A percentile compares a stretch with the other conserved stretches of the same genome.
These are phyloP conservation scores for Diglossa cyanea DNA, from an alignment of 2,797 vertebrate species.

Conservation along the genomic window DNA sequence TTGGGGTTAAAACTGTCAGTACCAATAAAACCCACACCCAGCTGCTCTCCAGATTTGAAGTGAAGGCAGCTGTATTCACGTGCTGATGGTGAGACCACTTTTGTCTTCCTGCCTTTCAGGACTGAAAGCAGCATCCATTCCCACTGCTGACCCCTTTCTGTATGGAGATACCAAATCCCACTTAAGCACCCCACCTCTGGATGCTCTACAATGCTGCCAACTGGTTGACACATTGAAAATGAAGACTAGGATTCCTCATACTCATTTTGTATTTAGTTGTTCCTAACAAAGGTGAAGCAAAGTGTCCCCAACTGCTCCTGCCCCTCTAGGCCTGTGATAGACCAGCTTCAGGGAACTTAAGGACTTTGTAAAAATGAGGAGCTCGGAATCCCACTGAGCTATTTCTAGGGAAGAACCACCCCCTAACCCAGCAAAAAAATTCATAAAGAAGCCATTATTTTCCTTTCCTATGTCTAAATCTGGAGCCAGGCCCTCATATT, in stretches of 20 bases:
- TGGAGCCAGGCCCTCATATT: not conserved
- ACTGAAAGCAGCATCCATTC: not conserved
- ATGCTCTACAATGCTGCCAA: not conserved
- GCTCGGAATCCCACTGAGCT: not conserved
- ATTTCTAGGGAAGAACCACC: not conserved
- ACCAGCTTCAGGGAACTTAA: fast-evolving
- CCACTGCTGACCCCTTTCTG: not conserved
- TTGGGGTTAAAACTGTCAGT: not conserved
- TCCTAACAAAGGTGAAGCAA: not conserved
- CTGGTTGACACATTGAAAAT: not conserved
- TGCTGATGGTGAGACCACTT: not conserved
- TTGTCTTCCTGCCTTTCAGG: not conserved
- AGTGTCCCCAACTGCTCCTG: not conserved
- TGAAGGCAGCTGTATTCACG: fast-evolving
- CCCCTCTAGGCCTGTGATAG: not conserved
- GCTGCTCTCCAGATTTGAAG: not conserved
- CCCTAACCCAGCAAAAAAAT: not conserved
- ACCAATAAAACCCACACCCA: not conserved
- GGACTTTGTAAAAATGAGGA: not conserved
- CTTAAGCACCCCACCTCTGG: not conserved
- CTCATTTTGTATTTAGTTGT: not conserved
- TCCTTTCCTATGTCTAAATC: not conserved
- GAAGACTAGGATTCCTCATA: not conserved
- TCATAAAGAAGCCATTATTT: not conserved
- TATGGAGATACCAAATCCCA: not conserved